These are phyloP conservation scores for Nipponia nippon DNA, from an alignment of 2,113 vertebrate genomes.

Conservation along the genomic window DNA sequence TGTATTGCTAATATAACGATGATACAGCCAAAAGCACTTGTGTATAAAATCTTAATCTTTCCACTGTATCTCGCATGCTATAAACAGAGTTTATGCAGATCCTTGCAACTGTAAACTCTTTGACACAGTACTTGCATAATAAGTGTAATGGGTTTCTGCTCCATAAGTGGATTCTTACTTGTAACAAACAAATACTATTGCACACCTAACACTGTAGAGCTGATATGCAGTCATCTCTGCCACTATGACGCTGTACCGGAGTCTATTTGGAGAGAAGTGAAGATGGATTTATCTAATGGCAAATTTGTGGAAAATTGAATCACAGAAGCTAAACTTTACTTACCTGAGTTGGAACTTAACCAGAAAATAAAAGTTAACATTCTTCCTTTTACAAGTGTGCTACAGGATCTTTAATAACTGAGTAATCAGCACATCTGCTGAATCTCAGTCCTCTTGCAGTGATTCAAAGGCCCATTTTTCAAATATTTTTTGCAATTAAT, in stretches of 20 bases:
- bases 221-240: not conserved
- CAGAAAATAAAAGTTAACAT: not conserved
- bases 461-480: not conserved
- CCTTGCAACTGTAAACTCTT: not conserved
- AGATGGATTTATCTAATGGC: not conserved
- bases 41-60: not conserved
- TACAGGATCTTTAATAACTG: not conserved
- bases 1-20: not conserved
- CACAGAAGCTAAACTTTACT: not conserved
- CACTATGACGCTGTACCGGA: not conserved
- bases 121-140: fast-evolving
- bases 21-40: not conserved
- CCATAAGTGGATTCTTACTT: not conserved
- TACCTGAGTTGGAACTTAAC: not conserved
- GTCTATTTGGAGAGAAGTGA: not conserved
- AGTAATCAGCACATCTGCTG: not conserved
- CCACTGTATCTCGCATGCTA: not conserved
- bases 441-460: not conserved
- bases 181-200: not conserved
- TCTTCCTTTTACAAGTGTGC: not conserved
- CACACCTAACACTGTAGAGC: not conserved
- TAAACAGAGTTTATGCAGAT: not conserved
- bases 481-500: not conserved
- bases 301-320: not conserved
- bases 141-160: not conserved